Conservation (phyloP, 2,888 invertebrate species). For the Operophtera brumata region DNA sequence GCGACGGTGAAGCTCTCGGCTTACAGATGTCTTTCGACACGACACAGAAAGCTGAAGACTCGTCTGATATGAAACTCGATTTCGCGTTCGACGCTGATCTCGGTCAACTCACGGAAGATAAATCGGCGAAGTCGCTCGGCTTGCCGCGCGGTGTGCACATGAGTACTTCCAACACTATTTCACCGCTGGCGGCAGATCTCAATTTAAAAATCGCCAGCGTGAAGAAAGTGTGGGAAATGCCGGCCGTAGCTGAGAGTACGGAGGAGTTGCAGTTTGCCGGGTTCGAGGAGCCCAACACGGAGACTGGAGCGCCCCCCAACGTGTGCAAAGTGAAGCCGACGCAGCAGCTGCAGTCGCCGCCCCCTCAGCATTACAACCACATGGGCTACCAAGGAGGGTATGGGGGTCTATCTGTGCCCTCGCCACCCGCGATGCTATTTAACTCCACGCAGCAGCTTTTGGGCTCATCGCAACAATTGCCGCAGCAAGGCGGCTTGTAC, state of each 20-base stretch:
- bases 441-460: constrained; percentile 86
- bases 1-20: constrained; percentile 71
- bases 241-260: constrained; percentile 82
- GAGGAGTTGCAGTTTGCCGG: constrained; percentile 74
- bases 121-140: constrained; percentile 75
- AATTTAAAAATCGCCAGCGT: constrained; percentile 97
- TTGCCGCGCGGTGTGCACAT: constrained; percentile 82
- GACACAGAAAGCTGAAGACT: constrained; percentile 84
- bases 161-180: constrained; percentile 86
- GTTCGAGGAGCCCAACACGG: constrained; percentile 69
- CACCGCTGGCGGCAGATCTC: constrained; percentile 92
- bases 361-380: constrained; percentile 84
- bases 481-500: constrained; percentile 88
- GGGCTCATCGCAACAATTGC: constrained; percentile 81
- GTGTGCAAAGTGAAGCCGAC: constrained; percentile 92
- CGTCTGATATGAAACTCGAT: constrained; percentile 93
- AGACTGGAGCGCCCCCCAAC: constrained; percentile 82
- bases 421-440: constrained; percentile 91
- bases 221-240: constrained; percentile 94
- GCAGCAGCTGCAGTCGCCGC: constrained; percentile 88
- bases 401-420: constrained; percentile 90
- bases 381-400: constrained; percentile 88
- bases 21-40: constrained; percentile 85
- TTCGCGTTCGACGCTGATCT: constrained; percentile 94
- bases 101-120: constrained; percentile 87